Evolutionary conservation across 2,888 invertebrate species (phyloP).

Genomic region (Oligia strigilis): DNA sequence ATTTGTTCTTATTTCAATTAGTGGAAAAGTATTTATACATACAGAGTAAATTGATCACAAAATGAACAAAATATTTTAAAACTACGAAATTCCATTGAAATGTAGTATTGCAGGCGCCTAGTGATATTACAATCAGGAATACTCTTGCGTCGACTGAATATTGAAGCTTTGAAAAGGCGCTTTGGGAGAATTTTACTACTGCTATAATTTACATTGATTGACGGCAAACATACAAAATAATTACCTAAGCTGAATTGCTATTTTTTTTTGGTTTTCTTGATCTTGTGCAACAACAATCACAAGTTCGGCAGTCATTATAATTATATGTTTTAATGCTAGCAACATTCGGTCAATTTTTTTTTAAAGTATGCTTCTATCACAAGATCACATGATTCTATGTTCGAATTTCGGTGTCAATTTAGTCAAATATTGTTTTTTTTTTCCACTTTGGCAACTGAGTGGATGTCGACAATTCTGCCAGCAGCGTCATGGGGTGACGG

Average conservation of each 20-base stretch:
- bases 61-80: neutral
- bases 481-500: neutral
- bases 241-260: neutral
- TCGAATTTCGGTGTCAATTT: neutral
- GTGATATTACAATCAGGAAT: neutral
- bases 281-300: no score
- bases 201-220: neutral
- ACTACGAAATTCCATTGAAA: neutral
- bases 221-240: no score
- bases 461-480: neutral
- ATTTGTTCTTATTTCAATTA: neutral
- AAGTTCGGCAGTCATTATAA: neutral
- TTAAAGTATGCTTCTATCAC: neutral
- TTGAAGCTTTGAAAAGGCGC: constrained; percentile 34
- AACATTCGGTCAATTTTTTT: neutral
- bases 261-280: neutral
- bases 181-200: neutral
- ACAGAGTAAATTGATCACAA: neutral
- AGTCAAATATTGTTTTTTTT: neutral
- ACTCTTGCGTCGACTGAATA: neutral
- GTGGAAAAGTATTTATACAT: no score
- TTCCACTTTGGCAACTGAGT: neutral
- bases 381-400: neutral
- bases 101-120: constrained; percentile 23
- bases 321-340: neutral